Conservation (phyloP, 37 sponge, comb jelly and placozoan genomes). For the Bolinopsis microptera region DNA sequence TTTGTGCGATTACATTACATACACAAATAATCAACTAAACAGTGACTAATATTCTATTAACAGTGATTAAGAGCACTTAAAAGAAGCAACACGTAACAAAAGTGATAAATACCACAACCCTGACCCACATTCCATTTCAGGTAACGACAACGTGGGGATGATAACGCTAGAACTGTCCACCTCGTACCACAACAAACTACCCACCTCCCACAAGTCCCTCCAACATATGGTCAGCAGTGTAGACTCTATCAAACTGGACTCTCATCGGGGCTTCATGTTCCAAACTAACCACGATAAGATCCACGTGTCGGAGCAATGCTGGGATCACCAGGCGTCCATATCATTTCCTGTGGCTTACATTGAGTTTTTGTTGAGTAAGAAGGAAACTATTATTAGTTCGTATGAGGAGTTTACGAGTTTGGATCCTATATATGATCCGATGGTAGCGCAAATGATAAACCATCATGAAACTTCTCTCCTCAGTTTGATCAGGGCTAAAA, state of each 20-base stretch:
- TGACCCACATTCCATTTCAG: neutral
- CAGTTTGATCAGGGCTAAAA: neutral
- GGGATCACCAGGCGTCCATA: constrained; percentile 39
- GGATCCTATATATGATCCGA: constrained; percentile 20
- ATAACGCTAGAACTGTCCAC: constrained; percentile 10
- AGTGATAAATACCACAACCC: no score
- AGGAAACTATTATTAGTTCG: constrained; percentile 21
- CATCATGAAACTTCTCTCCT: neutral
- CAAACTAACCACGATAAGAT: constrained; percentile 21
- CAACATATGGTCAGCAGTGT: neutral
- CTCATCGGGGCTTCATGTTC: constrained; percentile 51
- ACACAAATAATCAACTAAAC: no score
- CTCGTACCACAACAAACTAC: neutral
- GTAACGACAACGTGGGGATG: neutral
- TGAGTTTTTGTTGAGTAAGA: neutral
- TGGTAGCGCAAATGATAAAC: constrained; percentile 23
- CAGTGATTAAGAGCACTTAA: no score
- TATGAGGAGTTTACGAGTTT: constrained; percentile 46
- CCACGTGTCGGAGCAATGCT: constrained; percentile 50
- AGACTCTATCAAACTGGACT: neutral
- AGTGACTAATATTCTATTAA: no score
- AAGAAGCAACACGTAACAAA: no score
- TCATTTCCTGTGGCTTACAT: constrained; percentile 32
- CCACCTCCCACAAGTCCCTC: constrained; percentile 28
- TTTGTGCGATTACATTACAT: no score